Evolutionary conservation across 2,797 vertebrate genomes (phyloP).

Genomic region (Halcyon leucocephala): DNA sequence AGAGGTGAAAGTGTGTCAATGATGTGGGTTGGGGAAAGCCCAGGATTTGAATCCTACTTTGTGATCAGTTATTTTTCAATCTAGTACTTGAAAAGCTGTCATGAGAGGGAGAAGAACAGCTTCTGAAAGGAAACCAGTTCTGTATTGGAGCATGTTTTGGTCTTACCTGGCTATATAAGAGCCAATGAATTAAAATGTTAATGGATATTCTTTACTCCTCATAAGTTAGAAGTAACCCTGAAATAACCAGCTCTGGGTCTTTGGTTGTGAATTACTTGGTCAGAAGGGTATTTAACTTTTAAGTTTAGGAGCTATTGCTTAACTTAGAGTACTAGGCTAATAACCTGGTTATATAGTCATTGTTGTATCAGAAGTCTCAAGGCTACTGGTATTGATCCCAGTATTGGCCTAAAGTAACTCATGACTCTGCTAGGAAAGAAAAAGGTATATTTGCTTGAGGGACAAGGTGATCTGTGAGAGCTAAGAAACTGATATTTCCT

Average conservation of each 20-base stretch:
- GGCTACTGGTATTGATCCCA: not conserved
- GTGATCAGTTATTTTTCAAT: not conserved
- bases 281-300: not conserved
- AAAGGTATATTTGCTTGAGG: slow-evolving; percentile 4
- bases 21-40: not conserved
- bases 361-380: not conserved
- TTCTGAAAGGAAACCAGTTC: not conserved
- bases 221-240: not conserved
- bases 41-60: not conserved
- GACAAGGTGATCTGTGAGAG: not conserved
- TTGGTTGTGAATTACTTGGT: not conserved
- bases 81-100: not conserved
- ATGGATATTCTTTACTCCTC: not conserved
- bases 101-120: not conserved
- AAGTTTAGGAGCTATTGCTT: not conserved
- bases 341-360: not conserved
- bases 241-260: not conserved
- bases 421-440: not conserved
- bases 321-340: not conserved
- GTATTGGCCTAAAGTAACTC: not conserved
- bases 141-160: not conserved
- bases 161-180: not conserved
- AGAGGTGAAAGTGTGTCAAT: not conserved
- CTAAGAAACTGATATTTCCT: not conserved
- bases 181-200: not conserved